Evolutionary conservation across 2,113 vertebrate genomes (phyloP), one percentile per base, ranked within the genome.

Genomic region (Oostethus manadensis): DNA sequence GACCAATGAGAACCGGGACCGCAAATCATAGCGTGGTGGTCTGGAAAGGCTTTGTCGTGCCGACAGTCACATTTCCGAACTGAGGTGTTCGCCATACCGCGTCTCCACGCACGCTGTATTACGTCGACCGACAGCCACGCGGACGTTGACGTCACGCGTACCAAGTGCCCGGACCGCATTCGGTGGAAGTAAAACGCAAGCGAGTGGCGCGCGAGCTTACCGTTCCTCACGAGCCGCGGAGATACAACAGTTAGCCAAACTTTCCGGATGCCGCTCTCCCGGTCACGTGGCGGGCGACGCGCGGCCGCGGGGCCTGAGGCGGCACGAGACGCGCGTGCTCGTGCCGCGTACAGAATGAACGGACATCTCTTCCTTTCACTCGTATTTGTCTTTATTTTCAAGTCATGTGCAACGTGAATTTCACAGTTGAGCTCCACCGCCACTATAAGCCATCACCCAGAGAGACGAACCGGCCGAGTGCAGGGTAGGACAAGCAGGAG

Each of bases 391-490:
- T 90, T 90, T 89, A 89, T 91, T 90, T 84, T 86, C 77, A 88
- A 91, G 87, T 84, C 74, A 90, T 90, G 90, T 91, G 89, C 89
- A 90, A 91, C 84, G 87, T 89, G 82, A 89, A 89, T 86, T 91
- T 91, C 89, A 91, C 90, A 91, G 90, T 91, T 87, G 84, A 90
- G 79, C 87, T 90, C 82, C 87, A 89, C 79, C 75, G 89, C 74
- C 73, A 80, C 84, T 81, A 84, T 72, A 81, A 82, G 80, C 81
- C 81, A 50, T 82, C 86, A 77, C 75, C 77, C 78, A 71, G 69
- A 77, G 68, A 65, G 46, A 79, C 63, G 77, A 68, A 77, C 55
- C 71, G 77, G 80, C 64, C 60, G 78, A 84, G 33, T 54, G 69
- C 77, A 59, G 47, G 53, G 40, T 71, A 49, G 35, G 75, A 83